phyloP scores from a whole-genome alignment of 2,888 invertebrate species.

The Hoplodrina ambigua region DNA sequence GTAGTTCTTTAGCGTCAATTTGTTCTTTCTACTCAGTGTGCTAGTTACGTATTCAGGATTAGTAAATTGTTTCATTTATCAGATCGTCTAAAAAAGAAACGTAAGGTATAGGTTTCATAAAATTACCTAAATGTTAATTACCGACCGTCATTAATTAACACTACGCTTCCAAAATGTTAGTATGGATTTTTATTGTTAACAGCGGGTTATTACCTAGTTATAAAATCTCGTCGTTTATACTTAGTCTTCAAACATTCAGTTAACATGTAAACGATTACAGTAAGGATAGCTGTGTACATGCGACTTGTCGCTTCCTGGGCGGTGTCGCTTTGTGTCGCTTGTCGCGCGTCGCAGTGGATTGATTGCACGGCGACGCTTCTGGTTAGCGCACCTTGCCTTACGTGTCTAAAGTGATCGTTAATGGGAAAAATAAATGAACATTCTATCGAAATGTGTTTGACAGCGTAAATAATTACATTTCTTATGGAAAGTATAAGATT shows the following conservation, averaged over 20 bases:
- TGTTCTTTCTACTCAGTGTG: conserved; percentile 6
- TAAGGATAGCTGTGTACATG: conserved; percentile 23
- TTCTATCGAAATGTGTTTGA: not conserved
- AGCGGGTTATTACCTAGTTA: not conserved
- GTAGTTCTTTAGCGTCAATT: not conserved
- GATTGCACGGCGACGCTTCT: conserved; percentile 23
- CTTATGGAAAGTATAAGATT: not conserved
- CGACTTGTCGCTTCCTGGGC: conserved; percentile 37
- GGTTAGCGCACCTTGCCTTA: conserved; percentile 10
- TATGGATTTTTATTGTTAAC: not conserved
- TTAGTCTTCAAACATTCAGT: conserved; percentile 8
- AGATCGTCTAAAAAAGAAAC: not conserved
- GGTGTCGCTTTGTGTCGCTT: conserved; percentile 25
- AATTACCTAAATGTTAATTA: conserved; percentile 23
- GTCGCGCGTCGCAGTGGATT: conserved; percentile 34
- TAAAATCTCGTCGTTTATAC: conserved; percentile 9
- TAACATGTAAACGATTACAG: conserved; percentile 12
- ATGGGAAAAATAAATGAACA: not conserved
- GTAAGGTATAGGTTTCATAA: not conserved
- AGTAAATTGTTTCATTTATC: conserved; percentile 10
- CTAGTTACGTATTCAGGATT: conserved; percentile 1
- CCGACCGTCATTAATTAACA: conserved; percentile 13
- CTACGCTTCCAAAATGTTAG: not conserved
- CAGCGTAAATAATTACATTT: not conserved
- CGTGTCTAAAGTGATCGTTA: conserved; percentile 24